These are phyloP conservation scores for Rostratula benghalensis DNA, from an alignment of 2,113 vertebrate species.

Conservation along the genomic window DNA sequence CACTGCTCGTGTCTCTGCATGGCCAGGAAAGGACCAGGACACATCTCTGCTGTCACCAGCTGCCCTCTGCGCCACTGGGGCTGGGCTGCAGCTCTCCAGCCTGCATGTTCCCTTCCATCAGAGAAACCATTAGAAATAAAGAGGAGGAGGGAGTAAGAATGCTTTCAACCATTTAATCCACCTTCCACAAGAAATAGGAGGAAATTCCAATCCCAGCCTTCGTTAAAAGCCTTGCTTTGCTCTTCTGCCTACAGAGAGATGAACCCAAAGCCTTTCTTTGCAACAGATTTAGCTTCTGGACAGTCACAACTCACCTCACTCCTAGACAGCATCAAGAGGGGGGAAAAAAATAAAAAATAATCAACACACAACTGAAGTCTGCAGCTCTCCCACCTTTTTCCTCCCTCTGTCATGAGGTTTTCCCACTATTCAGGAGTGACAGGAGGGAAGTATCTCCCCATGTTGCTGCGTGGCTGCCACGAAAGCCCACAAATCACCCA, in stretches of 20 bases:
- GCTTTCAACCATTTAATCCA: background rate
- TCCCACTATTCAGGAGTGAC: rapidly evolving
- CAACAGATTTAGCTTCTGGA: background rate
- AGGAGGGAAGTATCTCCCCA: background rate
- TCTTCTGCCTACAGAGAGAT: background rate
- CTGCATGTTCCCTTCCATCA: background rate
- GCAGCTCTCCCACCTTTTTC: background rate
- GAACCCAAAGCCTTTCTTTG: background rate
- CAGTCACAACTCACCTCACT: background rate
- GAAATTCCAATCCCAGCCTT: background rate
- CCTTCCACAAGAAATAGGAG: background rate
- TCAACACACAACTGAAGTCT: background rate
- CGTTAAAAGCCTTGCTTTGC: background rate
- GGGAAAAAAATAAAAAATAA: background rate
- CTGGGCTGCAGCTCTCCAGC: background rate
- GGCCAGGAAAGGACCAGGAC: background rate
- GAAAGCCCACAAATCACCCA: background rate
- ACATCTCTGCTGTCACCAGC: background rate
- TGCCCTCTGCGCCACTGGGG: rapidly evolving
- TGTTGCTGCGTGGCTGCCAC: rapidly evolving
- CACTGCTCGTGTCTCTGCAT: rapidly evolving
- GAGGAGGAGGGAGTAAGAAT: background rate
- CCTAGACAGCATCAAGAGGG: background rate
- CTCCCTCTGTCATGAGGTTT: background rate
- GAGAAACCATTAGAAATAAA: background rate